Evolutionary conservation across 2,113 vertebrate genomes (phyloP).

Genomic region (Pterocles burchelli): DNA sequence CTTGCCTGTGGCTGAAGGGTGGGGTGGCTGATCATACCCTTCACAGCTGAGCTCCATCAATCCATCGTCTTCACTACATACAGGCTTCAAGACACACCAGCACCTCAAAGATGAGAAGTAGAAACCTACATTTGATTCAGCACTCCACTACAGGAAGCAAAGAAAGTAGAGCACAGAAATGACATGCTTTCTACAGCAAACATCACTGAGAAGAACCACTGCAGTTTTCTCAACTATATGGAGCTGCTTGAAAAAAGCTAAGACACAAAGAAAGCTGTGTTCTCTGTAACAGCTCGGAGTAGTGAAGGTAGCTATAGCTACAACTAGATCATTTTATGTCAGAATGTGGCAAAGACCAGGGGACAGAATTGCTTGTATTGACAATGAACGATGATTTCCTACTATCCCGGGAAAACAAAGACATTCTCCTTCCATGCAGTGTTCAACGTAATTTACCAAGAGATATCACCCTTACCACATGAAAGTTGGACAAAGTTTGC

Average conservation of each 20-base stretch:
- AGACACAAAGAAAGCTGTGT: neutral
- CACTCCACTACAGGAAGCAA: neutral
- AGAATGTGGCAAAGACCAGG: neutral
- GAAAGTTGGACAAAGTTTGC: neutral
- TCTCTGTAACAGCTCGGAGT: neutral
- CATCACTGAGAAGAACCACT: neutral
- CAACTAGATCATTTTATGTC: neutral
- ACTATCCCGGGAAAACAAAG: neutral
- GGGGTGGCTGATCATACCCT: neutral
- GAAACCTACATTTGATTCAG: neutral
- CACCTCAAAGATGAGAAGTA: neutral
- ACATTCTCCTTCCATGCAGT: neutral
- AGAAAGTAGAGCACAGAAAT: neutral
- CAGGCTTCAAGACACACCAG: neutral
- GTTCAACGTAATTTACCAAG: neutral
- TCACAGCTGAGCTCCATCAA: neutral
- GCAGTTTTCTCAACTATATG: neutral
- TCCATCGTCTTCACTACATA: neutral
- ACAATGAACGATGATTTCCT: neutral
- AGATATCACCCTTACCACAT: neutral
- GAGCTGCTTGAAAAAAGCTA: neutral
- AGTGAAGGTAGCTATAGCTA: neutral
- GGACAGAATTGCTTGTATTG: neutral
- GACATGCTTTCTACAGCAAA: neutral
- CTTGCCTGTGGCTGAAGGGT: neutral